Evolutionary conservation across 2,888 invertebrate genomes (phyloP), one percentile per base, ranked within the genome.

Genomic region (Pseudolycoriella hygida): DNA sequence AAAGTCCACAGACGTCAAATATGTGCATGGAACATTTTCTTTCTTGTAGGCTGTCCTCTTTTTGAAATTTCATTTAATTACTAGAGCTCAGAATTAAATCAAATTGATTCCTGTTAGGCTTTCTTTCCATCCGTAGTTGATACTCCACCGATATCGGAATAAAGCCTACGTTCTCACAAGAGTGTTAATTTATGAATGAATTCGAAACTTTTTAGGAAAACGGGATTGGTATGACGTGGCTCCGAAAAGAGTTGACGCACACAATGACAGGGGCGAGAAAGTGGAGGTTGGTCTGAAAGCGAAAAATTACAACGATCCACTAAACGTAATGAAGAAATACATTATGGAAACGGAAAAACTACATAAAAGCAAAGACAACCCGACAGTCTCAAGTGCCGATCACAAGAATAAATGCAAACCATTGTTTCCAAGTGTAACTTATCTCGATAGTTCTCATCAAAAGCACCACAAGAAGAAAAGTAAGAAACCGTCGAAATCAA

Each of bases 171-270:
- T n/a, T n/a, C n/a, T n/a, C n/a, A n/a, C n/a, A n/a, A n/a, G n/a
- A n/a, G n/a, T n/a, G n/a, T n/a, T n/a, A n/a, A n/a, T n/a, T n/a
- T n/a, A n/a, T n/a, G n/a, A n/a, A n/a, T n/a, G n/a, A n/a, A n/a
- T n/a, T n/a, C n/a, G n/a, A n/a, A n/a, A n/a, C n/a, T 25, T 25
- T 25, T 4, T 8, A 25, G 85, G 82, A 32, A 80, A 83, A 56
- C 76, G 76, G 54, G 87, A 84, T 54, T 94, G 94, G 93, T 94
- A 92, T 67, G 80, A 89, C 61, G 71, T 79, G 46, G 61, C 72
- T 17, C 84, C 85, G 40, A 68, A 73, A 31, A 63, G 76, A 50
- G 55, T 61, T 31, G 67, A 62, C 52, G 55, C 60, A 41, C 48
- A 55, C 19, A 62, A 67, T 49, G 65, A 68, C 25, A 30, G 15